Percentiles rank a stretch among this genome's conserved stretches.
Conservation (phyloP, 2,113 vertebrate genomes). For the Leucosticte australis region DNA sequence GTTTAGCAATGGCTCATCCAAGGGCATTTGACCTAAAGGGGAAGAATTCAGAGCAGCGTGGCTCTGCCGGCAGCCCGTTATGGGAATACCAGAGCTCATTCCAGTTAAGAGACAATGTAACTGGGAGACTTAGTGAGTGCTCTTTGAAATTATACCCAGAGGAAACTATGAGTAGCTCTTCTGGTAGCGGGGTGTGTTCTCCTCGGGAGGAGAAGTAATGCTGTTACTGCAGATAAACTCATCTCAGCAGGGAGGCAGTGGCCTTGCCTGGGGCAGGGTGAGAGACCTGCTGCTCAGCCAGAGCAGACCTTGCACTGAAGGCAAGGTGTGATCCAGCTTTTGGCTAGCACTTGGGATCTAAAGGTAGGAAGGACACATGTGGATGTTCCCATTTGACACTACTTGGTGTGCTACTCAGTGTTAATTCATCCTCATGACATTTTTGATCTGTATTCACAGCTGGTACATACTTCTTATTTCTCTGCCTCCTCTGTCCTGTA, state of each 20-base stretch:
- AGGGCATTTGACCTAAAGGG: neutral
- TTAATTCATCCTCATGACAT: neutral
- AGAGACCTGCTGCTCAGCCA: fast-evolving
- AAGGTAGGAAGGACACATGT: neutral
- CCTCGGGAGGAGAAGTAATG: neutral
- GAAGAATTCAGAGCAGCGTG: neutral
- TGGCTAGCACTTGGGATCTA: neutral
- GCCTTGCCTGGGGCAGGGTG: neutral
- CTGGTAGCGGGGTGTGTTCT: neutral
- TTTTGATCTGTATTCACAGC: constrained; percentile 7
- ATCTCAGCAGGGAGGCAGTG: neutral
- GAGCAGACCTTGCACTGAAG: neutral
- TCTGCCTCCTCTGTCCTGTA: constrained; percentile 37
- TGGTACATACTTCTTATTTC: neutral
- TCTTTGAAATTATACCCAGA: neutral
- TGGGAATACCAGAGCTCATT: neutral
- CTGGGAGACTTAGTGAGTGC: neutral
- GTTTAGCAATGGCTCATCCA: neutral
- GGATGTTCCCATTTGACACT: constrained; percentile 32
- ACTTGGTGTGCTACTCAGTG: constrained; percentile 5
- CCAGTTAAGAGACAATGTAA: neutral
- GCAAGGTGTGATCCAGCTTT: neutral
- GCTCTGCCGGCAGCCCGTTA: neutral
- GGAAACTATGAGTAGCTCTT: neutral
- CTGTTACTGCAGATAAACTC: constrained; percentile 5